Base-by-base conservation (phyloP, 2,113 vertebrate species). In the Scatophagus argus region DNA sequence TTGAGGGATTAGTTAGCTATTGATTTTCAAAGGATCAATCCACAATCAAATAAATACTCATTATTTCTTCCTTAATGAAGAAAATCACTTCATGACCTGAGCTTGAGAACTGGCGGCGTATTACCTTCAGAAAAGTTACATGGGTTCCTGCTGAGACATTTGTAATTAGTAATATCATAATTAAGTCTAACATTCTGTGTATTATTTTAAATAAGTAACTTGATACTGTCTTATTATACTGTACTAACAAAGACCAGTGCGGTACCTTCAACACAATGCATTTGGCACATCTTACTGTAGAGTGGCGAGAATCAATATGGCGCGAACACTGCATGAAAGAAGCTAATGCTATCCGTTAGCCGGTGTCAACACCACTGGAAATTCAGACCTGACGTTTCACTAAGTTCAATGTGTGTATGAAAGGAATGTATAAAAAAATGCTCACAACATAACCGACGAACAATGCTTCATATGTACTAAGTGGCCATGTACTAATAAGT, bases 261-360 rank as follows among this genome's bases (percentile, higher is more conserved):
- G 41, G 47, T 31, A 11, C 6, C 1, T 14, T 23, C 0, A 31
- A 56, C 32, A 43, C 10, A 16, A 9, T 47, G 8, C 1, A 38
- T 9, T 39, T 19, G 5, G 1, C 6, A 17, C 0, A 16, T 8
- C 1, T 13, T 0, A 16, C 14, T 32, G 36, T 36, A n/a, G n/a
- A n/a, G 69, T 67, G 63, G 60, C 68, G 27, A 79, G n/a, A 77
- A 41, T 82, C 66, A 69, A 38, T 29, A 6, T 41, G 34, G 10
- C 55, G 73, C 73, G 65, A 80, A 52, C 62, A 5, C 36, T 52
- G 43, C 68, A 77, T 75, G 71, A 84, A 84, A 71, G 73, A 83
- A 79, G 70, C 74, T 38, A 21, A 8, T 31, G 52, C 16, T 27
- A 25, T 8, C 0, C 56, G 21, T 12, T 36, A 39, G 39, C 31